Evolutionary conservation across 1,140 invertebrate genomes (phyloP).

Genomic region (Rhynchophorus ferrugineus): DNA sequence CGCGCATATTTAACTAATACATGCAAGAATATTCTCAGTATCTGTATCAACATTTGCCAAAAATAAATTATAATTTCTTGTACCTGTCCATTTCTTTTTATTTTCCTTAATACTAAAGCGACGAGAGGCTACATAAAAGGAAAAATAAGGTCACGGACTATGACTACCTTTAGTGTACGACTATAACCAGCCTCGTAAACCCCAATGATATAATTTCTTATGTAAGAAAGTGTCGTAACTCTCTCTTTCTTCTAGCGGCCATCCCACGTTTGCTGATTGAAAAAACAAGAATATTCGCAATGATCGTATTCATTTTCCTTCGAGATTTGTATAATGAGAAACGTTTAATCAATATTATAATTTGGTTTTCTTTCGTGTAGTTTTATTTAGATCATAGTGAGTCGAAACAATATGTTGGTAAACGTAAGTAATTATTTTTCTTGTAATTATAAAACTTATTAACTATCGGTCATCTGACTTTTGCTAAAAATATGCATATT

Average conservation of each 20-base stretch:
- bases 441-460: too few relatives aligned
- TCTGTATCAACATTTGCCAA: too few relatives aligned
- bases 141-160: background rate
- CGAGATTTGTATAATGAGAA: background rate
- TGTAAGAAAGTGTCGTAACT: slow-evolving; percentile 14
- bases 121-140: too few relatives aligned
- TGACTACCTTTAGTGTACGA: background rate
- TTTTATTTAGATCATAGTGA: background rate
- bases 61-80: too few relatives aligned
- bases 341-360: background rate
- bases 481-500: too few relatives aligned
- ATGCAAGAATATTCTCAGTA: too few relatives aligned
- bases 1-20: too few relatives aligned
- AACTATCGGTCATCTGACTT: too few relatives aligned
- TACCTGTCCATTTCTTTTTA: too few relatives aligned
- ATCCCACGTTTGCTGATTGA: slow-evolving; percentile 1
- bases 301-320: slow-evolving; percentile 3
- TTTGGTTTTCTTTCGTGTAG: background rate
- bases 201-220: slow-evolving; percentile 17
- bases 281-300: background rate
- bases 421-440: background rate
- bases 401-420: background rate
- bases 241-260: slow-evolving; percentile 5
- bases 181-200: background rate
- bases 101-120: too few relatives aligned